Evolutionary conservation across 2,113 vertebrate species (phyloP).

Genomic region (Cinclus mexicanus): DNA sequence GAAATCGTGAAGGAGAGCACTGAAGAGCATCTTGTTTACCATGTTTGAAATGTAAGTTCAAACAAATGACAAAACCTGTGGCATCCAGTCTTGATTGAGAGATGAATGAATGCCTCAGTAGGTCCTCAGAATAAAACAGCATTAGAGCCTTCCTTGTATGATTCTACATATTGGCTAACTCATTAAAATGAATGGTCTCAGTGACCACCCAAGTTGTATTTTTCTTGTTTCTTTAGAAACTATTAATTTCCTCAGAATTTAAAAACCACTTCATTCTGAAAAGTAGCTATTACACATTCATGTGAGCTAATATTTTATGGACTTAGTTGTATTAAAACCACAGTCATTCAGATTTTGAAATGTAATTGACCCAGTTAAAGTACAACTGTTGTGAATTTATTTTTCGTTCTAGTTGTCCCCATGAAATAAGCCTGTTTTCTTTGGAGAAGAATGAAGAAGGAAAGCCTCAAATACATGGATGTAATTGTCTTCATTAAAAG

Average conservation of each 20-base stretch:
- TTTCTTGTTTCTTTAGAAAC: background rate
- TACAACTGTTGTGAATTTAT: background rate
- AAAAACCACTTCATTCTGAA: background rate
- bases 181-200: background rate
- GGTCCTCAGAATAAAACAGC: background rate
- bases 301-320: background rate
- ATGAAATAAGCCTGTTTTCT: constrained; percentile 5
- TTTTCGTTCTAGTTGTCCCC: background rate
- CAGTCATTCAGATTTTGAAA: background rate
- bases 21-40: background rate
- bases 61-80: background rate
- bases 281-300: background rate
- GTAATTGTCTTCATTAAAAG: constrained; percentile 43
- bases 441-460: background rate
- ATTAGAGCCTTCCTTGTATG: background rate
- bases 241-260: background rate
- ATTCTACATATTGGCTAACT: background rate
- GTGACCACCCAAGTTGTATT: background rate
- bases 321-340: background rate
- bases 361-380: background rate
- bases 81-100: background rate
- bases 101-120: background rate
- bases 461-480: background rate
- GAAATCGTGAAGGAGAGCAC: background rate
- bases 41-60: background rate